Base-by-base conservation (phyloP, 2,113 vertebrate species). In the Anas platyrhynchos region DNA sequence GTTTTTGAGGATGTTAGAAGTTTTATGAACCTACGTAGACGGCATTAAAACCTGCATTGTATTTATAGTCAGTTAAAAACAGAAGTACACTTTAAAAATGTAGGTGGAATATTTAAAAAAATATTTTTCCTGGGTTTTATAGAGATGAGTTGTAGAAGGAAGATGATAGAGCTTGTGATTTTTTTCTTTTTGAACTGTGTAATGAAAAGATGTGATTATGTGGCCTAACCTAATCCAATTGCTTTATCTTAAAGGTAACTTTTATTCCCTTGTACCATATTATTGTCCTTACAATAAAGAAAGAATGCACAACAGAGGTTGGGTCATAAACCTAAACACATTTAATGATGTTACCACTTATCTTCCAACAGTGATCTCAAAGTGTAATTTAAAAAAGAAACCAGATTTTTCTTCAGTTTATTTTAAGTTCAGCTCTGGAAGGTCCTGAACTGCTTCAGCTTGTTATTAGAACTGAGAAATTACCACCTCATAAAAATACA, bases 21-120 rank as follows among this genome's bases (percentile, higher is more conserved):
- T n/a, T 88, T 84, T 36, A 76, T 41, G 84, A 86, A 91, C 20
- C 17, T 50, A 43, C 13, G n/a, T n/a, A n/a, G n/a, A 69, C 26
- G 23, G 31, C 56, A 79, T 20, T 56, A 69, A 77, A 86, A 11
- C 6, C 50, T 46, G 6, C 36, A 67, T 11, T 34, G 20, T 69
- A 75, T 43, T 82, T 87, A 26, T n/a, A 80, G 61, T 58, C 54
- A 66, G 58, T 48, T 79, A 88, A 92, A 97, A 96, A 34, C 44
- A 79, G 32, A 94, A 92, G 16, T 48, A 86, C 48, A 34, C 44
- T 88, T 90, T 2, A 41, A 89, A 95, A 94, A 50, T 32, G 1
- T 25, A 81, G 58, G 20, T 14, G 43, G 29, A 88, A 86, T 23
- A 16, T 36, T 62, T 20, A 26, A 52, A 88, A 46, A 69, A 27